Evolutionary conservation across 2,888 invertebrate species (phyloP).

Genomic region (Leptinotarsa rubiginosa): DNA sequence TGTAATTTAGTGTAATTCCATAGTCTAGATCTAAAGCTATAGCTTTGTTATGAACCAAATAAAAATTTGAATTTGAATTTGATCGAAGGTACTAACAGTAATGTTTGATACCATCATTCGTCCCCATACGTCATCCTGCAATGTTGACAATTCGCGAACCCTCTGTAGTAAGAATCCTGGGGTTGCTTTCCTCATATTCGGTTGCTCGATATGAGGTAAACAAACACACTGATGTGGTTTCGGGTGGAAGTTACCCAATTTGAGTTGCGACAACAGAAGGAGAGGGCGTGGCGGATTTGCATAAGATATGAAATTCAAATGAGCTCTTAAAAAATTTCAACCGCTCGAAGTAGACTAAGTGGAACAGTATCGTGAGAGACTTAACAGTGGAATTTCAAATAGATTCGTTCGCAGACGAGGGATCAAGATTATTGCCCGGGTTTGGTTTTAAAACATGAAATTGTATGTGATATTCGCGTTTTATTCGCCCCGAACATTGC

Average conservation of each 20-base stretch:
- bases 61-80: too few relatives aligned
- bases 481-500: too few relatives aligned
- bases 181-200: neutral
- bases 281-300: neutral
- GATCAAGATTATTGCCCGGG: neutral
- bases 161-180: too few relatives aligned
- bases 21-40: too few relatives aligned
- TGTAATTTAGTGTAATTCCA: too few relatives aligned
- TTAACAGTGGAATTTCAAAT: neutral
- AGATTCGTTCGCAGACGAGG: neutral
- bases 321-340: conserved; percentile 3
- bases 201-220: conserved; percentile 1
- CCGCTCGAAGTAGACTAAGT: neutral
- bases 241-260: conserved; percentile 13
- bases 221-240: conserved; percentile 14
- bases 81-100: too few relatives aligned
- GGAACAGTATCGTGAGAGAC: neutral
- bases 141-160: too few relatives aligned
- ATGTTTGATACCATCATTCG: too few relatives aligned
- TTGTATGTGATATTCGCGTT: neutral
- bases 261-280: neutral
- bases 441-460: neutral
- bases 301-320: conserved; percentile 14
- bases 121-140: too few relatives aligned
- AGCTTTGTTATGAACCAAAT: too few relatives aligned